A percentile compares a stretch with the other conserved stretches of the same genome.
Evolutionary conservation across 2,888 invertebrate species (phyloP).

Genomic region (Hirtodrosophila trivittata): DNA sequence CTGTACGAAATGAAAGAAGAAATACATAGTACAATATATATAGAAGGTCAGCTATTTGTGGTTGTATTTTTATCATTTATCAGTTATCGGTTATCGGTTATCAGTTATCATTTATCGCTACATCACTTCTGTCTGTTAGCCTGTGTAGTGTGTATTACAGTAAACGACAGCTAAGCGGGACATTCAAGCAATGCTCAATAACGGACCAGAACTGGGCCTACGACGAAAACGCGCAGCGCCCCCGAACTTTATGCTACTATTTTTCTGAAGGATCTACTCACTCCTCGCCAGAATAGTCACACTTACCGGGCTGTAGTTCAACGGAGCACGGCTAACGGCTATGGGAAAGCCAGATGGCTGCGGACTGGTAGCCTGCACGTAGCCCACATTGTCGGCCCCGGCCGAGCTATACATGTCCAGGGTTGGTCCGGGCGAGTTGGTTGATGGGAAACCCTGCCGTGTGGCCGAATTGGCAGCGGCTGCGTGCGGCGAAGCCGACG

Average conservation of each 20-base stretch:
- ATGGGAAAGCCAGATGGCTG: constrained; percentile 98
- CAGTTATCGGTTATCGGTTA: no score
- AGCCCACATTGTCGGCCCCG: constrained; percentile 93
- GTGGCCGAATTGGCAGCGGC: constrained; percentile 89
- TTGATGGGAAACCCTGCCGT: constrained; percentile 93
- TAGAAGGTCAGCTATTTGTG: constrained; percentile 61
- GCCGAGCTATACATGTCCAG: constrained; percentile 97
- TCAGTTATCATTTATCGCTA: constrained; percentile 2
- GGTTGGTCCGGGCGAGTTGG: constrained; percentile 95
- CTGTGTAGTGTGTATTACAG: constrained; percentile 19
- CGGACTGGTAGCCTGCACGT: constrained; percentile 98
- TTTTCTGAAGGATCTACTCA: no score
- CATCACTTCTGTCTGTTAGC: constrained; percentile 7
- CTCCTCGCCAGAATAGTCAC: not conserved
- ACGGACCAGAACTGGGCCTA: constrained; percentile 43
- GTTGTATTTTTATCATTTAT: constrained; percentile 12
- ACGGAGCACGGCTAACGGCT: constrained; percentile 95
- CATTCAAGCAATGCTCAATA: constrained; percentile 13
- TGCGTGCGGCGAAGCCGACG: constrained; percentile 91
- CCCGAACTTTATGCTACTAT: constrained; percentile 27
- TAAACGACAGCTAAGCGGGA: constrained; percentile 29
- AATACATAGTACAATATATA: constrained; percentile 78
- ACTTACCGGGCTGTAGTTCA: constrained; percentile 96
- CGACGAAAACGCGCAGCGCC: constrained; percentile 30
- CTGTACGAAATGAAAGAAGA: constrained; percentile 82